phyloP scores from a whole-genome alignment of 2,113 vertebrate species.

The Serilophus lunatus region DNA sequence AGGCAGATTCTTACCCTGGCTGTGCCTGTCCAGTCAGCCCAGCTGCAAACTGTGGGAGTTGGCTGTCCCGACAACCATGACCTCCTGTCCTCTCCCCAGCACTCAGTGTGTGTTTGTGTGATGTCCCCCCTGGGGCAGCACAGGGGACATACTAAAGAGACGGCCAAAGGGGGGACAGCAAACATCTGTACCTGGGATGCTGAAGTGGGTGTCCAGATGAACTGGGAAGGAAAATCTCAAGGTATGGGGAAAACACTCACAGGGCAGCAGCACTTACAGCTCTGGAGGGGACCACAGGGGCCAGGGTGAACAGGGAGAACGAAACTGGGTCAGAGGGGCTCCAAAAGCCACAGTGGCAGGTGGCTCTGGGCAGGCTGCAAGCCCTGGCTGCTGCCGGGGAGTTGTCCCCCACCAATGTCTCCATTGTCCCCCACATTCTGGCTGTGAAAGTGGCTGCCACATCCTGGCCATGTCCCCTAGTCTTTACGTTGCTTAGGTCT shows the following conservation, averaged over 20 bases:
- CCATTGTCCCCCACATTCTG: neutral
- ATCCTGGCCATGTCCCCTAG: accelerated
- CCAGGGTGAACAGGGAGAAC: neutral
- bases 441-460: neutral
- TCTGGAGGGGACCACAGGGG: accelerated
- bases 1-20: accelerated
- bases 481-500: neutral
- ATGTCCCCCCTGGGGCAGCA: neutral
- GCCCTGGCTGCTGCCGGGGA: neutral
- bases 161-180: neutral
- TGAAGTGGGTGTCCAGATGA: accelerated
- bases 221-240: neutral
- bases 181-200: accelerated
- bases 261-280: neutral
- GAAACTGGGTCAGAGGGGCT: neutral
- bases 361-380: neutral
- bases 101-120: accelerated
- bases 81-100: neutral
- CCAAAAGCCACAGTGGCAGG: neutral
- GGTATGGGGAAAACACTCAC: too few relatives aligned
- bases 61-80: accelerated
- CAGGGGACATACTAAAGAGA: accelerated
- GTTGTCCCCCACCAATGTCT: neutral
- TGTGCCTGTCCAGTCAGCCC: neutral
- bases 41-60: neutral